Conservation (phyloP, 1,140 invertebrate genomes). For the Drosophila miranda region DNA sequence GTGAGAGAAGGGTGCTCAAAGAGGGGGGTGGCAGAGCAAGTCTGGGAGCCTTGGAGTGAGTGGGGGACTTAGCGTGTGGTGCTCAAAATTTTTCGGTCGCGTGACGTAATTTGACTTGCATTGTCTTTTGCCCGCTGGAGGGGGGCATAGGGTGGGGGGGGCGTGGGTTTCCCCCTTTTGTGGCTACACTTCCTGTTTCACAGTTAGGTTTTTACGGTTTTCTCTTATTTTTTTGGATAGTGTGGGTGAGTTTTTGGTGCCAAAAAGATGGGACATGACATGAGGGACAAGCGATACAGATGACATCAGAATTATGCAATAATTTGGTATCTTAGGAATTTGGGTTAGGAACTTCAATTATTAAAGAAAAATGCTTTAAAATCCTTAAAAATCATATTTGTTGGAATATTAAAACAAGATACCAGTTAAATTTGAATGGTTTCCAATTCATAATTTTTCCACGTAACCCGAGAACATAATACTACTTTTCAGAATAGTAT, state of each 20-base stretch:
- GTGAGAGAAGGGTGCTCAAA: background rate
- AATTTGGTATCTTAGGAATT: slow-evolving; percentile 5
- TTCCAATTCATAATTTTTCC: no score
- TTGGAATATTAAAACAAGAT: no score
- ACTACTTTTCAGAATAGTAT: no score
- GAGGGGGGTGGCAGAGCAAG: no score
- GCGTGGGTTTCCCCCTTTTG: slow-evolving; percentile 1
- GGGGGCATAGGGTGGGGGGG: background rate
- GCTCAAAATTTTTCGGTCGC: slow-evolving; percentile 23
- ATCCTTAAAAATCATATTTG: no score
- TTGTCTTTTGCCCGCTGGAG: slow-evolving; percentile 44
- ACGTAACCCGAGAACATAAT: no score
- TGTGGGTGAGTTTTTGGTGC: slow-evolving; percentile 1
- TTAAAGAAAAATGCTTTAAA: no score
- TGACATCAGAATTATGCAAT: slow-evolving; percentile 39
- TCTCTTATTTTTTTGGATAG: slow-evolving; percentile 5
- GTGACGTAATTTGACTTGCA: slow-evolving; percentile 71
- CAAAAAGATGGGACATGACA: slow-evolving; percentile 12
- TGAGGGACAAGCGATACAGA: slow-evolving; percentile 8
- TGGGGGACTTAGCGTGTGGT: no score
- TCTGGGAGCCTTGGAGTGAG: background rate
- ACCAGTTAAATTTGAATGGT: no score
- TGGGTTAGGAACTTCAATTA: background rate
- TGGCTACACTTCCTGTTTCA: slow-evolving; percentile 25
- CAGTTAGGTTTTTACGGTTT: slow-evolving; percentile 27